These are phyloP conservation scores for Amyelois transitella DNA, from an alignment of 1,140 invertebrate species.

Conservation along the genomic window DNA sequence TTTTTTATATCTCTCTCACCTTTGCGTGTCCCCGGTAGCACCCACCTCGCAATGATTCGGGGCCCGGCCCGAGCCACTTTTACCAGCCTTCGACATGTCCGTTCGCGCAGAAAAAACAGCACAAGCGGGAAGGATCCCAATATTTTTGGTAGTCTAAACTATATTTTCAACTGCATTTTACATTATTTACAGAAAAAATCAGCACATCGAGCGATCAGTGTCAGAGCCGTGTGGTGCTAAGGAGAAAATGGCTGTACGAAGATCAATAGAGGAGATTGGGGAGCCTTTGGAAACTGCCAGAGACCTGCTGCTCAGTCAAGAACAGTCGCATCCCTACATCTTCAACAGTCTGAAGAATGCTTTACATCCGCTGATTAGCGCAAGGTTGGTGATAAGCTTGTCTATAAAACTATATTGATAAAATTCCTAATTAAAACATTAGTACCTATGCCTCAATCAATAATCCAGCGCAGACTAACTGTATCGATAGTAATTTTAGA, in stretches of 20 bases:
- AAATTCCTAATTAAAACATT: no score
- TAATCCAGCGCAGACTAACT: no score
- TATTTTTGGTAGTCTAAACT: neutral
- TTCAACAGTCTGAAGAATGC: conserved; percentile 80
- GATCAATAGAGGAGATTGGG: conserved; percentile 12
- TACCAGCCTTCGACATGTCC: no score
- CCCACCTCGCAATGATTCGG: no score
- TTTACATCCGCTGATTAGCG: conserved; percentile 80
- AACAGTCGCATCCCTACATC: conserved; percentile 79
- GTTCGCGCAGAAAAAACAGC: no score
- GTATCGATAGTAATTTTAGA: no score
- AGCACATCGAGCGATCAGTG: conserved; percentile 34
- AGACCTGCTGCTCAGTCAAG: conserved; percentile 78
- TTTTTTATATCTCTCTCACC: no score
- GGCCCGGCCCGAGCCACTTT: no score
- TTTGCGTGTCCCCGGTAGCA: no score
- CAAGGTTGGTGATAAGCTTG: no score
- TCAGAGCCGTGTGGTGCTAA: conserved; percentile 38
- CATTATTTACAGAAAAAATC: conserved; percentile 38
- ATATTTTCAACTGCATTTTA: neutral
- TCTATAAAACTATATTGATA: no score
- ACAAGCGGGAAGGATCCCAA: neutral
- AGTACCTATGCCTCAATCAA: no score
- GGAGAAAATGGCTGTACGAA: conserved; percentile 1
- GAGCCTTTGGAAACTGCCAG: conserved; percentile 39